These are phyloP conservation scores for Microhierax caerulescens DNA, from an alignment of 2,797 vertebrate species.

Conservation along the genomic window DNA sequence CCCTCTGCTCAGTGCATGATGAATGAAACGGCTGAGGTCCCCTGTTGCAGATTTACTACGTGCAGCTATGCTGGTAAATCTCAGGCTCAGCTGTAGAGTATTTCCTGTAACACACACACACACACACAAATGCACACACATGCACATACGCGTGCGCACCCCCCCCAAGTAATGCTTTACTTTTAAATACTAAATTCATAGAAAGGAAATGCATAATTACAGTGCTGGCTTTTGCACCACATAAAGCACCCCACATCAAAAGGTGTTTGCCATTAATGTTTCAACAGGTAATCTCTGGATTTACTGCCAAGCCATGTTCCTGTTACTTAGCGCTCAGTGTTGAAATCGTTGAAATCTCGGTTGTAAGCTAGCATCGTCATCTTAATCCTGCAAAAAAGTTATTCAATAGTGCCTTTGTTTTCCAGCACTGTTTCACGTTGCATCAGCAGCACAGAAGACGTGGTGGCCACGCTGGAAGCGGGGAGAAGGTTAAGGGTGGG, in stretches of 20 bases:
- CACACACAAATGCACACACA: not conserved
- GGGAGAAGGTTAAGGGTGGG: conserved; percentile 17
- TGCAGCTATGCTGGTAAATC: conserved; percentile 2
- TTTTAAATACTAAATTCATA: conserved; percentile 47
- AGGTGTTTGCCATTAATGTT: conserved; percentile 63
- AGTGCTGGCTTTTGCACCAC: conserved; percentile 52
- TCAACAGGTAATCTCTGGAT: conserved; percentile 71
- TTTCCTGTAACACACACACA: not conserved
- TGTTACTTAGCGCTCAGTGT: conserved; percentile 16
- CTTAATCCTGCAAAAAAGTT: conserved; percentile 54
- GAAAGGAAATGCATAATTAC: conserved; percentile 63
- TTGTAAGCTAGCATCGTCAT: conserved; percentile 38
- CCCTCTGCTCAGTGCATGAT: conserved; percentile 4
- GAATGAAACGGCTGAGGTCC: conserved; percentile 49
- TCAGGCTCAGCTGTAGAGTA: not conserved
- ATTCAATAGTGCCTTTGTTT: conserved; percentile 67
- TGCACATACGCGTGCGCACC: not conserved
- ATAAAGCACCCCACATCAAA: conserved; percentile 77
- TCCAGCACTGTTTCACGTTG: not conserved
- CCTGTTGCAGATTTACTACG: conserved; percentile 31
- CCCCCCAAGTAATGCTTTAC: not conserved
- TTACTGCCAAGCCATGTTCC: conserved; percentile 55
- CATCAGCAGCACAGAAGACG: not conserved
- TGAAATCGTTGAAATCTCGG: conserved; percentile 32
- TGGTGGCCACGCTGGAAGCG: not conserved